A percentile compares a stretch with the other conserved stretches of the same genome.
These are phyloP conservation scores for Sphaerophoria rueppellii DNA, from an alignment of 2,888 invertebrate genomes.

Conservation along the genomic window DNA sequence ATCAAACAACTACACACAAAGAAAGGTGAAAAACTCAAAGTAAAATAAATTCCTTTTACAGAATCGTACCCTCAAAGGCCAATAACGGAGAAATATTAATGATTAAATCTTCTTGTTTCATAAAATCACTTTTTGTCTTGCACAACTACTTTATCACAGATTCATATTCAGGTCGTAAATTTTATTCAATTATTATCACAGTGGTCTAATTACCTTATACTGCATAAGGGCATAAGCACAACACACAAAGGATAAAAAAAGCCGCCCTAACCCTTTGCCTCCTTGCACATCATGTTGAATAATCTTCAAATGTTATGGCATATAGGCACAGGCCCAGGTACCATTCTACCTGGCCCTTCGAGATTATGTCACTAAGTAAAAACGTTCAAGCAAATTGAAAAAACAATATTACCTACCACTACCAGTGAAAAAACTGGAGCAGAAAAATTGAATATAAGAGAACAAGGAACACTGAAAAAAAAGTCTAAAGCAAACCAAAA, in stretches of 20 bases:
- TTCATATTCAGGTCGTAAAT: slow-evolving; percentile 71
- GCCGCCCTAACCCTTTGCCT: slow-evolving; percentile 18
- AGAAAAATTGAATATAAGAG: slow-evolving; percentile 72
- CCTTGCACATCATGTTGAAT: slow-evolving; percentile 33
- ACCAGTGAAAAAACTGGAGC: slow-evolving; percentile 70
- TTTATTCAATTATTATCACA: slow-evolving; percentile 68
- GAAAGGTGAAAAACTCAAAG: neutral
- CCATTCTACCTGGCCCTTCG: slow-evolving; percentile 51
- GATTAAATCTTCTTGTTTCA: slow-evolving; percentile 56
- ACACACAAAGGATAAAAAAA: slow-evolving; percentile 34
- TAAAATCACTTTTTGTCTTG: slow-evolving; percentile 63
- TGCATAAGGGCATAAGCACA: slow-evolving; percentile 66
- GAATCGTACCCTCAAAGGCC: slow-evolving; percentile 3
- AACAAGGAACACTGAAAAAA: slow-evolving; percentile 65
- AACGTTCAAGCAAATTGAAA: slow-evolving; percentile 50
- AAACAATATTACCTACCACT: slow-evolving; percentile 62
- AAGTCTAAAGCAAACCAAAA: slow-evolving; percentile 10
- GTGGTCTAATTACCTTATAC: slow-evolving; percentile 67
- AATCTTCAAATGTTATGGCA: slow-evolving; percentile 33
- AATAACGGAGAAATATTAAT: slow-evolving; percentile 23
- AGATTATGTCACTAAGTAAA: slow-evolving; percentile 67
- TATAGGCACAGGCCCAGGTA: neutral
- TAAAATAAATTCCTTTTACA: slow-evolving; percentile 14
- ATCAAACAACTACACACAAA: neutral
- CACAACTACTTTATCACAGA: slow-evolving; percentile 63